These are phyloP conservation scores for Ferrisia virgata DNA, from an alignment of 2,888 invertebrate species.

Conservation along the genomic window DNA sequence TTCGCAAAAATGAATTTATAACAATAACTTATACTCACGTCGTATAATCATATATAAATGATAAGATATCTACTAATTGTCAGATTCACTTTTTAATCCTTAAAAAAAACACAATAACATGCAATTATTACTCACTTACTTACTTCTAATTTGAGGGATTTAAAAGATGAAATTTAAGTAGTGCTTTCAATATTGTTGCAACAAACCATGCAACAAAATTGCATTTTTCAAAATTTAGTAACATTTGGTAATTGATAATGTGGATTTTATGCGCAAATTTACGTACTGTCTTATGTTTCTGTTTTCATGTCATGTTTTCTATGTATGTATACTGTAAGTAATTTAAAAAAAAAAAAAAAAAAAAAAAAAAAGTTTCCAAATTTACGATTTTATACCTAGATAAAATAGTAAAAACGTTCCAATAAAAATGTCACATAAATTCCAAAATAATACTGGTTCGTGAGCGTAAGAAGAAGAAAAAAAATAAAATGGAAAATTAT, in stretches of 20 bases:
- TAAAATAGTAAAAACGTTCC: not conserved
- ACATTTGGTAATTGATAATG: not conserved
- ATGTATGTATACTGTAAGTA: not conserved
- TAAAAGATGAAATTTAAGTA: no score
- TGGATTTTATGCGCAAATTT: conserved; percentile 20
- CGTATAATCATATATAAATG: no score
- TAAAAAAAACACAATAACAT: no score
- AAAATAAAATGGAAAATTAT: conserved; percentile 9
- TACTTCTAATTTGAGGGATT: no score
- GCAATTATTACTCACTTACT: no score
- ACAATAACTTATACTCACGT: no score
- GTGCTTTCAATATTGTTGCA: no score
- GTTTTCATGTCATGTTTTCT: not conserved
- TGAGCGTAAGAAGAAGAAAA: not conserved
- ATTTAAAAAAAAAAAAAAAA: not conserved
- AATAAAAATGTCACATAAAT: conserved; percentile 30
- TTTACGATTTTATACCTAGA: conserved; percentile 20
- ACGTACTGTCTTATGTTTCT: not conserved
- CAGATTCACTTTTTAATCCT: no score
- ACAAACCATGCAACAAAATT: not conserved
- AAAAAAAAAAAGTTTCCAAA: not conserved
- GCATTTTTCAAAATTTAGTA: not conserved
- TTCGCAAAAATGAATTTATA: no score
- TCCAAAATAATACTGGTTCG: not conserved
- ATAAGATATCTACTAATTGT: no score